Evolutionary conservation across 2,888 invertebrate genomes (phyloP).

Genomic region (Drosophila lutescens): DNA sequence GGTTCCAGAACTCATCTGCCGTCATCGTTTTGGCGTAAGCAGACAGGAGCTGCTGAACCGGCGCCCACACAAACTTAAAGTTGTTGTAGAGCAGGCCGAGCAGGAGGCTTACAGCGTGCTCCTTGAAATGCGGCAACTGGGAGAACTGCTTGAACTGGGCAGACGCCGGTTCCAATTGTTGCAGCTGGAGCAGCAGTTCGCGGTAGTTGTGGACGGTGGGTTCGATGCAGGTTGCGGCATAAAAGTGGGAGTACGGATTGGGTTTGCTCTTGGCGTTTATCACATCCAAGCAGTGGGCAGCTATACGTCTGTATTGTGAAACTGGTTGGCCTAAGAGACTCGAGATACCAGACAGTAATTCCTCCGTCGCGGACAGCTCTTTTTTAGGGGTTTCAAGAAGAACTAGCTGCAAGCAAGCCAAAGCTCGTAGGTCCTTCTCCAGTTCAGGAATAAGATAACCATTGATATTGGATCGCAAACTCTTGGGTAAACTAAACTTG

Average conservation of each 20-base stretch:
- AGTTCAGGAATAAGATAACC: slow-evolving; percentile 48
- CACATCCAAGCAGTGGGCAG: slow-evolving; percentile 90
- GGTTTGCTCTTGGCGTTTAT: slow-evolving; percentile 85
- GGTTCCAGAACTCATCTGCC: slow-evolving; percentile 89
- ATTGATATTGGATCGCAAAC: slow-evolving; percentile 30
- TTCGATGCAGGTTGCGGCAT: slow-evolving; percentile 89
- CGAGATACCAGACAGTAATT: slow-evolving; percentile 83
- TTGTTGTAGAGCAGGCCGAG: slow-evolving; percentile 93
- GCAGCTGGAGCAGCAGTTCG: slow-evolving; percentile 89
- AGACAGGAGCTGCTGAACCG: slow-evolving; percentile 90
- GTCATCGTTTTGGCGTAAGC: slow-evolving; percentile 88
- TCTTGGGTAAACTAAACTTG: slow-evolving; percentile 42
- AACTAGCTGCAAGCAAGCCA: slow-evolving; percentile 81
- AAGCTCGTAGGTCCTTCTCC: slow-evolving; percentile 77
- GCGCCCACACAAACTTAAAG: slow-evolving; percentile 95
- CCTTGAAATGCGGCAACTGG: slow-evolving; percentile 86
- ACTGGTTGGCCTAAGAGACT: slow-evolving; percentile 88
- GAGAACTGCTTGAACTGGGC: slow-evolving; percentile 85
- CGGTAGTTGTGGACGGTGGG: slow-evolving; percentile 92
- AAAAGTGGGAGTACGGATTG: slow-evolving; percentile 88
- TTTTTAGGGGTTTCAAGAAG: slow-evolving; percentile 84
- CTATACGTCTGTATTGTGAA: slow-evolving; percentile 88
- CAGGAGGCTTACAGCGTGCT: slow-evolving; percentile 90
- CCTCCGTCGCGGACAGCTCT: slow-evolving; percentile 61
- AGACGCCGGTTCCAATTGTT: slow-evolving; percentile 89